Evolutionary conservation across 2,888 invertebrate species (phyloP), one percentile per base, ranked within the genome.

Genomic region (Sialis fuliginosa): DNA sequence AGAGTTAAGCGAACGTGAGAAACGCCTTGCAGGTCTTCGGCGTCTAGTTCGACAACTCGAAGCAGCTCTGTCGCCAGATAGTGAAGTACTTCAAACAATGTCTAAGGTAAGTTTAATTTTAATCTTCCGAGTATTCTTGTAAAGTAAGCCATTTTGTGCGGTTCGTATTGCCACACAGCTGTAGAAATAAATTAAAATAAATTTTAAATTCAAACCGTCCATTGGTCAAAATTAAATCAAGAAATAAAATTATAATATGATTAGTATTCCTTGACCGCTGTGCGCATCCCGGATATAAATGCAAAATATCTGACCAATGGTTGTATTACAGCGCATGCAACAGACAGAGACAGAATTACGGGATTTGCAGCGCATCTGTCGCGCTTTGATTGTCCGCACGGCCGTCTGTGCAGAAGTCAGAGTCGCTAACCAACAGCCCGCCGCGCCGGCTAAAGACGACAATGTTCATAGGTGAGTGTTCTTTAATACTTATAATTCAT

Each of bases 311-410:
- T 8, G 8, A 12, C n/a, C 37, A 22, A 22, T 41, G 46, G 42
- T 44, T 45, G 42, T 44, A 35, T 65, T 62, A 5, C 63, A 75
- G 70, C 75, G 80, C 52, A 73, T 83, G 64, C 76, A 77, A 54
- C 76, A 78, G 55, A 79, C 81, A 6, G 82, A 82, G 60, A 75
- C 72, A 49, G 82, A 83, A 62, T 72, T 84, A 48, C 74, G 76
- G 51, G 71, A 70, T 33, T 64, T 83, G 50, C 82, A 82, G 64
- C 75, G 74, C 55, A 75, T 78, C 39, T 83, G 83, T 57, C 71
- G 79, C n/a, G 77, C 76, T 50, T 62, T 77, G 44, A 72, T 77
- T 51, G 71, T 72, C 6, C 66, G 70, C 52, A 73, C 75, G 1
- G 72, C 72, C 1, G 69, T 69, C 48, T 67, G 66, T 52, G 65